Evolutionary conservation across 2,888 invertebrate species (phyloP), one percentile per base, ranked within the genome.

Genomic region (Acleris holmiana): DNA sequence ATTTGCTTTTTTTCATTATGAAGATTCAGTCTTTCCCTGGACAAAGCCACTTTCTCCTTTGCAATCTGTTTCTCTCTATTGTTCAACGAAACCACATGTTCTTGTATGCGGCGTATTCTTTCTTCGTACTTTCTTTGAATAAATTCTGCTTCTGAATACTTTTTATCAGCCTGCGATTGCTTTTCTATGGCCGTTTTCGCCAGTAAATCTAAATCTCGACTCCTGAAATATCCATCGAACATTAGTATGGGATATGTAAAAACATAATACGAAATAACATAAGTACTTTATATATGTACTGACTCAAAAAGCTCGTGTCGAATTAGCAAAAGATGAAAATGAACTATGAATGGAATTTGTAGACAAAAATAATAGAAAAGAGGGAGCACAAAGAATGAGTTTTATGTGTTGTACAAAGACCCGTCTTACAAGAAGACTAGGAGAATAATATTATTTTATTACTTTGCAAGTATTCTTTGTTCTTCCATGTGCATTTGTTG

Each of bases 51-150:
- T 78, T 95, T 94, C 72, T 95, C 94, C 77, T 90, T 93, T 0
- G 94, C 94, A 44, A 95, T 89, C 70, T 94, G 94, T 72, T 94
- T 94, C 69, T 95, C 94, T 71, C 94, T 88, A 13, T 82, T 76
- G 19, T 93, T 91, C 18, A 95, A 73, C 1, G 94, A 93, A 3
- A 91, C 83, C 2, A 93, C 89, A 67, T 94, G 94, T 67, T 89
- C 93, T 77, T 94, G 94, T 41, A 94, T 87, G 51, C 93, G 88
- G 50, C 92, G 83, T 65, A 94, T 88, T 70, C 93, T 84, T 53
- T 94, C 94, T 73, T 94, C 94, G 71, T 94, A 94, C 76, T 93
- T 93, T 17, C 83, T 79, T 74, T 94, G 89, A 1, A 93, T 84
- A 54, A 88, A 89, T 75, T 93, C 93, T 0, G 94, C 93, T 75